phyloP scores from a whole-genome alignment of 2,888 invertebrate genomes.

The Biston stratarius region DNA sequence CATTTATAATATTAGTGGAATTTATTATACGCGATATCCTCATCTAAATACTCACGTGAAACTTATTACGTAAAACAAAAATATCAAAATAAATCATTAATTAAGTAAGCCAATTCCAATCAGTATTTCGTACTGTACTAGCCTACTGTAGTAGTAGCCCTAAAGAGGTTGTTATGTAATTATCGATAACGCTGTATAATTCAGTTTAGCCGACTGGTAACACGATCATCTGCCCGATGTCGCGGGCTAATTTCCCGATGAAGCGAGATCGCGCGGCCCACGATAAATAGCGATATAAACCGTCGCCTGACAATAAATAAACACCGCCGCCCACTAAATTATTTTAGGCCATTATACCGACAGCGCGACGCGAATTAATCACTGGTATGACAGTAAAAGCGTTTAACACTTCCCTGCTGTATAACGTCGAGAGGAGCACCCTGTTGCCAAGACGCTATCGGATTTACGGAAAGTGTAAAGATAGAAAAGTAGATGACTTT shows the following conservation, averaged over 20 bases:
- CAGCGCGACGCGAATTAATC: conserved; percentile 83
- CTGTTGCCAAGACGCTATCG: conserved; percentile 43
- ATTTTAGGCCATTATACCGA: conserved; percentile 83
- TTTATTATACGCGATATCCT: no score
- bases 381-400: conserved; percentile 80
- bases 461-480: conserved; percentile 38
- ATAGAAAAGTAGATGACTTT: not conserved
- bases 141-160: no score
- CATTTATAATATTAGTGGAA: no score
- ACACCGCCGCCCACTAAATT: conserved; percentile 79
- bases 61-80: not conserved
- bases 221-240: conserved; percentile 21
- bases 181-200: not conserved
- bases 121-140: no score
- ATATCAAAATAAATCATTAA: not conserved
- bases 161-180: no score
- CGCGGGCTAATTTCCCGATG: conserved; percentile 30
- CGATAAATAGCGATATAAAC: conserved; percentile 68
- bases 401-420: conserved; percentile 77
- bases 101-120: no score
- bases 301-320: conserved; percentile 74
- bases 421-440: conserved; percentile 53
- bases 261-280: conserved; percentile 31
- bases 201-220: conserved; percentile 10
- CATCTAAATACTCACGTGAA: no score